These are phyloP conservation scores for Gymnogyps californianus DNA, from an alignment of 2,113 vertebrate species.

Conservation along the genomic window DNA sequence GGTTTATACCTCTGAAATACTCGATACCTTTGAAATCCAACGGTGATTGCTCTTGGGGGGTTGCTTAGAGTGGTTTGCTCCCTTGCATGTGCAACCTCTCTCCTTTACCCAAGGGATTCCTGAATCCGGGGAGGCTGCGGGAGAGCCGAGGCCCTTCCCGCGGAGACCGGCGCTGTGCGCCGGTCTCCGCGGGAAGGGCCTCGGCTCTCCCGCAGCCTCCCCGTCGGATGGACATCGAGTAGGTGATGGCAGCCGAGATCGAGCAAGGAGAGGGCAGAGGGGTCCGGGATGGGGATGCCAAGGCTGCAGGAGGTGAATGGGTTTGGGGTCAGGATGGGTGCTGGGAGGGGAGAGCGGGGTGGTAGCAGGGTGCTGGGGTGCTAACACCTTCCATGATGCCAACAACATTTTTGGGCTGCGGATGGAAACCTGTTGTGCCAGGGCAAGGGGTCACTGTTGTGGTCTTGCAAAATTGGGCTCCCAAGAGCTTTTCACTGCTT, in stretches of 20 bases:
- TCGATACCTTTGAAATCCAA: neutral
- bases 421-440: neutral
- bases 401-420: rapidly evolving
- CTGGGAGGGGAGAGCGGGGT: no score
- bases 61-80: neutral
- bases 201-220: neutral
- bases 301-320: neutral
- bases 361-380: neutral
- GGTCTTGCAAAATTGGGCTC: neutral
- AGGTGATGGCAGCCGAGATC: neutral
- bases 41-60: neutral
- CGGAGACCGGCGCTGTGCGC: neutral
- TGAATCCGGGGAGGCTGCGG: neutral
- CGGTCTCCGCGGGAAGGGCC: no score
- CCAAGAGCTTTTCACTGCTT: neutral
- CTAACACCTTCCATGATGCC: no score
- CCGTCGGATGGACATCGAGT: rapidly evolving
- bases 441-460: neutral
- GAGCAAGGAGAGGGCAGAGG: neutral
- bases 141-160: neutral
- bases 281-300: neutral
- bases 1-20: neutral
- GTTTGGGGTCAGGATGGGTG: neutral
- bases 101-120: neutral
- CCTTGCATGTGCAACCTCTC: neutral